Evolutionary conservation across 2,888 invertebrate genomes (phyloP), one percentile per base, ranked within the genome.

Genomic region (Synanthedon andrenaeformis): DNA sequence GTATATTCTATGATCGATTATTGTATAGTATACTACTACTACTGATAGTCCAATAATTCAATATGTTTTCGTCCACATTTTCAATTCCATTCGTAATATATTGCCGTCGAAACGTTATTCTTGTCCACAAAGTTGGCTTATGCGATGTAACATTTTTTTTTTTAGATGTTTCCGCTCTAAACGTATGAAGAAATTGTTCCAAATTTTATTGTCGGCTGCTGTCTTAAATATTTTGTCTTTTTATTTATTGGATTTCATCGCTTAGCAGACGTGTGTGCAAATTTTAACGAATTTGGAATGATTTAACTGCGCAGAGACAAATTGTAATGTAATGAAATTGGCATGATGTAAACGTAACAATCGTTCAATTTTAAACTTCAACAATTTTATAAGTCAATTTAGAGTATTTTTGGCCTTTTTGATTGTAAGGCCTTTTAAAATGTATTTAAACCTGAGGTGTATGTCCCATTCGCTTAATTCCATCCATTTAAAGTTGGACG

Each of bases 11-110:
- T 35, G 35, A 35, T 35, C 35, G 35, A 35, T 35, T 35, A 35
- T 35, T 35, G 35, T 35, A 35, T 35, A 8, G 35, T 35, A 10
- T 35, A 35, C 28, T 35, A 35, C 8, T 54, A 55, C 23, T 35
- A 35, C 8, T 54, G 51, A 79, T 82, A 82, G 82, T 82, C 82
- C 82, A 82, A 74, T 76, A 70, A 65, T 12, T 82, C 79, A 74
- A 74, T 81, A 79, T 82, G 76, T 77, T 79, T 82, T 85, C 85
- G 85, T 85, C 85, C 85, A 82, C 81, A 64, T 79, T 78, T 81
- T 66, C 35, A 35, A 85, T 83, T 82, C 82, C 81, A 79, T 75
- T 77, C 63, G 74, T 76, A 80, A 80, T 73, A 71, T 65, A 79
- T 80, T 82, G 79, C 85, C 85, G 83, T 86, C 85, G 78, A 67